Base-by-base conservation (phyloP, 2,888 invertebrate species). In the Orthonevra nobilis region DNA sequence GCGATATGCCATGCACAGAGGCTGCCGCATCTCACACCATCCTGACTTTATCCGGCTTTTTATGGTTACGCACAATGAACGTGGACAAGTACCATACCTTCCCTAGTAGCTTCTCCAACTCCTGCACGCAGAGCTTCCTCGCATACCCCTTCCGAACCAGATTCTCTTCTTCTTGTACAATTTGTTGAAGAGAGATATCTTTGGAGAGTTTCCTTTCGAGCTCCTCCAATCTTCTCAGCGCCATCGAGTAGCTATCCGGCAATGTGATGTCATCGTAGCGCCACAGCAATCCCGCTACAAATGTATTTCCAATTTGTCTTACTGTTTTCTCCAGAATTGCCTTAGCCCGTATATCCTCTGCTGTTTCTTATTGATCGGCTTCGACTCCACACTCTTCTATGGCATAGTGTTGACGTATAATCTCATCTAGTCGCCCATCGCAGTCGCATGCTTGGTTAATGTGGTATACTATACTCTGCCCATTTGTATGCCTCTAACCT, bases 11-110 rank as follows among this genome's bases (percentile, higher is more conserved):
- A 9, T 44, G 34, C 1, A 34, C 23, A 14, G n/a, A 14, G 2
- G 58, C 58, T 5, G 44, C 34, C 4, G 34, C 58, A 60, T 60
- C 44, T 44, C 17, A 42, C n/a, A 42, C 42, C 10, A 56, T 9
- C 5, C 30, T 26, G 1, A 56, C 20, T 12, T 56, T 56, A 7
- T 3, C 30, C 3, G 56, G 48, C 14, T 48, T 48, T 3, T 48
- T 48, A 9, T n/a, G 19, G 19, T 56, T 56, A 6, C 3, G 17
- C 2, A 58, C 58, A 3, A 44, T 23, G n/a, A 58, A 32, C 1
- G 20, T 44, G 6, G 34, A 34, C 9, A 58, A 10, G n/a, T 44
- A 58, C 32, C 42, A 42, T n/a, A 9, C n/a, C 12, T 3, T 6
- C 5, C 23, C 19, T 20, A 40, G 40, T n/a, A 19, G 17, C 2